Evolutionary conservation across 2,113 vertebrate genomes (phyloP).

Genomic region (Rhabdornis inornatus): DNA sequence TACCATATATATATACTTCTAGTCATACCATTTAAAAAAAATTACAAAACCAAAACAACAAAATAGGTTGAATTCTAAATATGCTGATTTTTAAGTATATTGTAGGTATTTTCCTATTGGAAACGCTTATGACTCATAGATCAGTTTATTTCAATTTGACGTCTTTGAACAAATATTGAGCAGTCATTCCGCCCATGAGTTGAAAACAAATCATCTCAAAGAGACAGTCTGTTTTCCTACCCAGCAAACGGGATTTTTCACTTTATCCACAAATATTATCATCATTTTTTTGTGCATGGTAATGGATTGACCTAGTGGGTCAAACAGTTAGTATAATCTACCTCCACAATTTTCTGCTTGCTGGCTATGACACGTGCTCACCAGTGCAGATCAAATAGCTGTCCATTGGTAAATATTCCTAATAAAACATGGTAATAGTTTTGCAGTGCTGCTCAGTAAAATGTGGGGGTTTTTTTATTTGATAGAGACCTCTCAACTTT

Average conservation of each 20-base stretch:
- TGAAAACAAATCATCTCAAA: background rate
- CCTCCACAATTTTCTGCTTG: background rate
- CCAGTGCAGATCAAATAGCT: background rate
- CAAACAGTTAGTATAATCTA: background rate
- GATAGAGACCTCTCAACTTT: background rate
- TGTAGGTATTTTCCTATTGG: background rate
- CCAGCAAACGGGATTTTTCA: background rate
- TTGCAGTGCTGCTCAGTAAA: background rate
- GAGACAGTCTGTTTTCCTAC: background rate
- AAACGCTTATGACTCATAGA: background rate
- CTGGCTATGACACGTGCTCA: rapidly evolving
- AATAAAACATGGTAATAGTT: background rate
- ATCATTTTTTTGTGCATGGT: background rate
- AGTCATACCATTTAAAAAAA: background rate
- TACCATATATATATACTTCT: background rate
- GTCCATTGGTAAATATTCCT: background rate
- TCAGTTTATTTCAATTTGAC: background rate
- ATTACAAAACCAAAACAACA: background rate
- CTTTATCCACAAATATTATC: background rate
- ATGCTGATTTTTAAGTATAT: background rate
- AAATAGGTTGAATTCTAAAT: background rate
- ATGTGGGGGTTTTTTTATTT: background rate
- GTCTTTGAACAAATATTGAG: background rate
- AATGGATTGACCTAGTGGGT: background rate
- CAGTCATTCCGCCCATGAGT: background rate